Conservation (phyloP, 2,113 vertebrate species). For the Stomatorhinus ivindoensis region DNA sequence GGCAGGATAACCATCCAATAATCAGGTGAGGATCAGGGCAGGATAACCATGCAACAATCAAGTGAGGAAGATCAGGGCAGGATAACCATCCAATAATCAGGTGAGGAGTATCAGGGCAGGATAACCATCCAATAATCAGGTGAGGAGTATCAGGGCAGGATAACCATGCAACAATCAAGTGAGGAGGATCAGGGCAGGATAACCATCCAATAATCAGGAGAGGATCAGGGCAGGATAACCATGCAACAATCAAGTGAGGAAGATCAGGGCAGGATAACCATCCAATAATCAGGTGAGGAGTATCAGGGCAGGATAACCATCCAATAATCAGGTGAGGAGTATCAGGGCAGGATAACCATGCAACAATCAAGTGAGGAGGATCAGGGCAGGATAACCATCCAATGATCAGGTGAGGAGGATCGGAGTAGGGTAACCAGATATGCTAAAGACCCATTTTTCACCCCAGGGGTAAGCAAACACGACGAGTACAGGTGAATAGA, state of each 20-base stretch:
- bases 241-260: background rate
- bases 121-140: too few relatives aligned
- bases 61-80: background rate
- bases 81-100: background rate
- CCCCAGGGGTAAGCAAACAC: background rate
- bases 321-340: background rate
- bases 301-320: background rate
- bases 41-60: background rate
- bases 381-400: too few relatives aligned
- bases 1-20: background rate
- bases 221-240: too few relatives aligned
- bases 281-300: background rate
- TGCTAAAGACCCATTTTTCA: background rate
- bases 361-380: background rate
- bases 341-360: too few relatives aligned
- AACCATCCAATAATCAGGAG: too few relatives aligned
- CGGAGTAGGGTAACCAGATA: background rate
- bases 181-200: too few relatives aligned
- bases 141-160: too few relatives aligned
- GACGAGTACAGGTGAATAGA: background rate
- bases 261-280: too few relatives aligned
- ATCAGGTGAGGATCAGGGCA: background rate
- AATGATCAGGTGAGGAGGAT: too few relatives aligned
- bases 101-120: background rate
- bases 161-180: too few relatives aligned